Percentiles rank a stretch among this genome's conserved stretches.
Evolutionary conservation across 2,888 invertebrate genomes (phyloP).

Genomic region (Dynastes tityus): DNA sequence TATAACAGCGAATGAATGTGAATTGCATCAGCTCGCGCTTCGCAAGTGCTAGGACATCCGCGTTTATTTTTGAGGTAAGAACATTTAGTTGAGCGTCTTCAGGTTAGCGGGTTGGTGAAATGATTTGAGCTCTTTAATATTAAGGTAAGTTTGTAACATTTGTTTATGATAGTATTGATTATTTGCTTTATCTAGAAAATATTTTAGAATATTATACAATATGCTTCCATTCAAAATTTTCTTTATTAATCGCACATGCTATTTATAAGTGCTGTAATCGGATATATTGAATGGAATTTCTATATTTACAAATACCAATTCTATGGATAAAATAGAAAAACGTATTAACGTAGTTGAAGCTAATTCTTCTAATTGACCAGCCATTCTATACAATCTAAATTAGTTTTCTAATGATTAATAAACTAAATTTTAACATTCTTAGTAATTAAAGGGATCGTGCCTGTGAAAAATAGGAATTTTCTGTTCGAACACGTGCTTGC

Average conservation of each 20-base stretch:
- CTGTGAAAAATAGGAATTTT: neutral
- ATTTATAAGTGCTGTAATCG: slow-evolving; percentile 6
- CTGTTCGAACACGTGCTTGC: slow-evolving; percentile 18
- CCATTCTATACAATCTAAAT: neutral
- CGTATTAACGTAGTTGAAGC: neutral
- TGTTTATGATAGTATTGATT: neutral
- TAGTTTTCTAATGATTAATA: slow-evolving; percentile 9
- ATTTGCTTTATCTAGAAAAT: neutral
- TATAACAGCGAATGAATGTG: neutral
- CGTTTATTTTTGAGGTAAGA: slow-evolving; percentile 31
- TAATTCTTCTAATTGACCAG: slow-evolving; percentile 8
- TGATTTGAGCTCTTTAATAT: neutral
- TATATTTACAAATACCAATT: slow-evolving; percentile 29
- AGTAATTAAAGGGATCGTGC: slow-evolving; percentile 5
- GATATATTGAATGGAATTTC: slow-evolving; percentile 10
- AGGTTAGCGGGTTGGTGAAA: slow-evolving; percentile 8
- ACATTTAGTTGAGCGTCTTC: slow-evolving; percentile 20
- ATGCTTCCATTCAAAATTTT: neutral
- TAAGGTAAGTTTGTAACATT: slow-evolving; percentile 17
- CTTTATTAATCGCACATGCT: neutral
- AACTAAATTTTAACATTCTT: neutral
- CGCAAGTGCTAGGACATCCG: neutral
- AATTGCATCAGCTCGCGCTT: slow-evolving; percentile 34
- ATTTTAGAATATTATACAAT: neutral
- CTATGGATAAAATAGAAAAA: neutral